Percentiles rank a stretch among this genome's conserved stretches.
Conservation (phyloP, 2,888 invertebrate genomes). For the Aphodius granarius region DNA sequence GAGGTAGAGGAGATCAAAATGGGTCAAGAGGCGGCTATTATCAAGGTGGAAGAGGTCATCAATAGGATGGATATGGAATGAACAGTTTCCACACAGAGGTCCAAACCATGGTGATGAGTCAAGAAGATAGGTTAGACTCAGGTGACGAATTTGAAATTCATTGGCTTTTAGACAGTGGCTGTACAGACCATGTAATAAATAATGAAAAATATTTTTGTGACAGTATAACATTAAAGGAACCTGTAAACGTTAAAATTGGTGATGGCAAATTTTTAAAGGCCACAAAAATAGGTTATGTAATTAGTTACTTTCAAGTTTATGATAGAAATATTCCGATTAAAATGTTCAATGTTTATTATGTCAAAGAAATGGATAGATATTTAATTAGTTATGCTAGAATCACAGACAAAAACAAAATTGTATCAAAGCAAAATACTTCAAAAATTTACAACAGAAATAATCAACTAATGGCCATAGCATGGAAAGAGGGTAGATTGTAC, state of each 20-base stretch:
- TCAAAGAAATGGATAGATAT: slow-evolving; percentile 32
- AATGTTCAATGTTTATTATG: slow-evolving; percentile 19
- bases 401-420: slow-evolving; percentile 30
- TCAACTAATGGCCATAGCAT: slow-evolving; percentile 29
- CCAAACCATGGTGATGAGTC: background rate
- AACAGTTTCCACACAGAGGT: background rate
- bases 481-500: slow-evolving; percentile 29
- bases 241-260: slow-evolving; percentile 28
- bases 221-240: slow-evolving; percentile 22
- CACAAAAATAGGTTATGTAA: no score
- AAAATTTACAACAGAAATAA: slow-evolving; percentile 29
- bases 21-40: slow-evolving; percentile 1
- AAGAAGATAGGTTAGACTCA: background rate
- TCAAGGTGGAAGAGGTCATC: background rate
- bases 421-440: slow-evolving; percentile 26
- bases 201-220: slow-evolving; percentile 26
- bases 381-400: slow-evolving; percentile 32
- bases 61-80: background rate
- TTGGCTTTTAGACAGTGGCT: slow-evolving; percentile 29
- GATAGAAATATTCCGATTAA: background rate
- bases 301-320: background rate
- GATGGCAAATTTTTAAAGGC: no score
- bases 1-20: slow-evolving; percentile 1
- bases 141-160: slow-evolving; percentile 16
- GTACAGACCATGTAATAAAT: slow-evolving; percentile 31